phyloP scores from a whole-genome alignment of 2,888 invertebrate genomes.

The Zeuzera pyrina region DNA sequence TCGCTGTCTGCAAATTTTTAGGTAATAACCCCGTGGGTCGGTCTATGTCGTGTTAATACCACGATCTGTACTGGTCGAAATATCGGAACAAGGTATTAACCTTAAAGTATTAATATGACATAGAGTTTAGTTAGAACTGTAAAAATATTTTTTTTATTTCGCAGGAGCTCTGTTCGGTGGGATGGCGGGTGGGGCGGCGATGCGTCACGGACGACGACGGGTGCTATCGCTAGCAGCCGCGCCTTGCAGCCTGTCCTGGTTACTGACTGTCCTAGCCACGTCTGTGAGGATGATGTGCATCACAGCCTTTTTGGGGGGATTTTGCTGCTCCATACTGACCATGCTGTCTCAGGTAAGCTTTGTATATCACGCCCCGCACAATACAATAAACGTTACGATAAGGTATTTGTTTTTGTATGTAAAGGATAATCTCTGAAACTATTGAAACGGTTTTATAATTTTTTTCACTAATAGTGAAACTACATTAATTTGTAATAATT shows the following conservation, averaged over 20 bases:
- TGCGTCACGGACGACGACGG: constrained; percentile 79
- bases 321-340: constrained; percentile 84
- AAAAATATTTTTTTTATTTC: too few species aligned
- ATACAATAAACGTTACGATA: too few species aligned
- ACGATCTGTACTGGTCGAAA: constrained; percentile 8
- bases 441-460: too few species aligned
- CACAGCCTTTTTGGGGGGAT: constrained; percentile 88
- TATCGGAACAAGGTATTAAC: constrained; percentile 4
- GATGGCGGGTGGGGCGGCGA: constrained; percentile 80
- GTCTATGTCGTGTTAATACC: too few species aligned
- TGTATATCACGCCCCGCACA: too few species aligned
- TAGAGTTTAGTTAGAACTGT: neutral
- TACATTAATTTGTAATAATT: too few species aligned
- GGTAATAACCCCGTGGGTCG: too few species aligned
- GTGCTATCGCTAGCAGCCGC: constrained; percentile 80
- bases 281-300: constrained; percentile 86
- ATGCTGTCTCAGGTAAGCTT: constrained; percentile 79
- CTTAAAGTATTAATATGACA: too few species aligned
- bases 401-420: too few species aligned
- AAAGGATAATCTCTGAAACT: too few species aligned
- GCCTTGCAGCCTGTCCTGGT: constrained; percentile 86
- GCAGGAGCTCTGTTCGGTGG: constrained; percentile 81
- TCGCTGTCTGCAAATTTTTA: too few species aligned
- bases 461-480: too few species aligned
- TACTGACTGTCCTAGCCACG: constrained; percentile 83